Evolutionary conservation across 2,797 vertebrate genomes (phyloP), one percentile per base, ranked within the genome.

Genomic region (Graptemys geographica): DNA sequence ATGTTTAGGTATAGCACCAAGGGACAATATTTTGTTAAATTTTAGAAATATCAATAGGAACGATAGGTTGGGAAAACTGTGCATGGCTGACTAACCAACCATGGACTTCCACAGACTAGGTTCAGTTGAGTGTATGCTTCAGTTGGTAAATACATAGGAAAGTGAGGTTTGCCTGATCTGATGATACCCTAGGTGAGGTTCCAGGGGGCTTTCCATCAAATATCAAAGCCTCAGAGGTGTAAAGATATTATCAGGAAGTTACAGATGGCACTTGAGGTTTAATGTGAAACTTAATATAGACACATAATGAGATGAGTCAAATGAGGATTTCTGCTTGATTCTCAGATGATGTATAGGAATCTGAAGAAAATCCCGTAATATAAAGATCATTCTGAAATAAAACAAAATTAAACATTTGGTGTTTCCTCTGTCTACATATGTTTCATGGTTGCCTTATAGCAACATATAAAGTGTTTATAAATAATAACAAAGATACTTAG

Each of bases 401-500:
- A 78, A 95, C 91, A 88, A 93, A 79, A 57, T 84, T 78, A 96
- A 97, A 95, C 97, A 97, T 96, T 97, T 97, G 96, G 90, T 96
- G 82, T 97, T 98, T 97, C 96, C 86, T 97, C 91, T 97, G 74
- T 95, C 90, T 95, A 76, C 90, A 96, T 96, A 97, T 90, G 96
- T 92, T 90, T 98, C 88, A 88, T 92, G 13, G 81, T 95, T 98
- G 96, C 94, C 96, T 97, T 97, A 97, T 84, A 97, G 94, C 82
- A 97, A 97, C 92, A 97, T 90, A 96, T 94, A 96, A 95, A 95
- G 94, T 97, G 94, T 97, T 97, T 97, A 97, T 97, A 97, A 97
- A 97, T 97, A 96, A 92, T 95, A 97, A 96, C 90, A 97, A 97
- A 97, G 90, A 96, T 89, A 96, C 96, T 92, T 94, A 95, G 90